phyloP scores from a whole-genome alignment of 64 coral and sea anemone genomes.

The Stichodactyla helianthus region DNA sequence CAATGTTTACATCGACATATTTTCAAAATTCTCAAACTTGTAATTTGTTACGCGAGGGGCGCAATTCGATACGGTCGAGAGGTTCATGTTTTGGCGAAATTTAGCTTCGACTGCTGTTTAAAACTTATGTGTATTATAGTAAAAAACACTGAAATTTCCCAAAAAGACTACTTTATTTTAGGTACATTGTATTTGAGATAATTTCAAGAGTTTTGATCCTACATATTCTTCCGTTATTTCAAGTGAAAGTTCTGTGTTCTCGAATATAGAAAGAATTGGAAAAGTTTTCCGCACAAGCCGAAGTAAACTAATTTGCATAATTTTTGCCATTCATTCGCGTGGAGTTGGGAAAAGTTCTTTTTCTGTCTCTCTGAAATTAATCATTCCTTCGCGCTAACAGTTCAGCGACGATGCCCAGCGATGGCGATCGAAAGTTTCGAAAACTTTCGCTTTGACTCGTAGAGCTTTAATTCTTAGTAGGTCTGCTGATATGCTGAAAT shows the following conservation, averaged over 20 bases:
- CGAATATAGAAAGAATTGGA: slow-evolving; percentile 44
- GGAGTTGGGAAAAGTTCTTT: slow-evolving; percentile 74
- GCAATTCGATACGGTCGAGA: slow-evolving; percentile 39
- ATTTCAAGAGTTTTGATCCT: background rate
- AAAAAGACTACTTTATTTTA: background rate
- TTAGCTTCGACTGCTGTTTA: slow-evolving; percentile 20
- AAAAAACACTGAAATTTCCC: slow-evolving; percentile 3
- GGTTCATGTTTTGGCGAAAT: slow-evolving; percentile 11
- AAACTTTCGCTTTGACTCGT: slow-evolving; percentile 30
- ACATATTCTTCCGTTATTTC: slow-evolving; percentile 24
- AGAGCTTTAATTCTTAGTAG: slow-evolving; percentile 12
- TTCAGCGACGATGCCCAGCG: background rate
- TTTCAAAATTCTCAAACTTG: slow-evolving; percentile 25
- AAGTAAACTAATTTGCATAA: slow-evolving; percentile 94
- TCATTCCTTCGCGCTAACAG: background rate
- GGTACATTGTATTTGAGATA: background rate
- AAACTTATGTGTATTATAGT: background rate
- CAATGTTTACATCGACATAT: slow-evolving; percentile 5
- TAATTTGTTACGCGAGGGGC: slow-evolving; percentile 7
- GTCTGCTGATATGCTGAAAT: slow-evolving; percentile 21
- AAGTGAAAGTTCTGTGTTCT: slow-evolving; percentile 25
- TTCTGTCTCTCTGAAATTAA: slow-evolving; percentile 31
- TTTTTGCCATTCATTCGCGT: slow-evolving; percentile 93
- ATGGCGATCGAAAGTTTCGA: slow-evolving; percentile 16
- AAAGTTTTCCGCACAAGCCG: slow-evolving; percentile 67